phyloP scores from a whole-genome alignment of 2,797 vertebrate species.

The Lacerta viridis region DNA sequence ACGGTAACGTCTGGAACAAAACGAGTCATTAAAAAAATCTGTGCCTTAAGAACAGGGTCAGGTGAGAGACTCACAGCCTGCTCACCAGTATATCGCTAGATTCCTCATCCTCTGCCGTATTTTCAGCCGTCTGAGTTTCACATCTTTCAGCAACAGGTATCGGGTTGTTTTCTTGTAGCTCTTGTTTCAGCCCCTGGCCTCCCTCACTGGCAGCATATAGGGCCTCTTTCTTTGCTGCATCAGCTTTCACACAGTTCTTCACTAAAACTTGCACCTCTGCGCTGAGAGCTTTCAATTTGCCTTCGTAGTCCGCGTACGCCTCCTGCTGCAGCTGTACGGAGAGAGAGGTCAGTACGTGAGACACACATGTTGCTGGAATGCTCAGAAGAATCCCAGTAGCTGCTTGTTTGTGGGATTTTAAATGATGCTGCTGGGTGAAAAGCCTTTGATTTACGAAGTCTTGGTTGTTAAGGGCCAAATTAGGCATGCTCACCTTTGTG shows the following conservation, averaged over 20 bases:
- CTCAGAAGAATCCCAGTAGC: too few relatives aligned
- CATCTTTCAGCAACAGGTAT: conserved; percentile 29
- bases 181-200: conserved; percentile 1
- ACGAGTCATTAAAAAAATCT: neutral
- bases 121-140: neutral
- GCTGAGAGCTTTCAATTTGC: conserved; percentile 83
- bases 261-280: conserved; percentile 83
- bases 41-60: conserved; percentile 3
- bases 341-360: neutral
- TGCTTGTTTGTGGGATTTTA: neutral
- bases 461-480: neutral
- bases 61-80: conserved; percentile 51
- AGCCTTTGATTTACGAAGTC: neutral
- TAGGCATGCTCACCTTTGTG: neutral
- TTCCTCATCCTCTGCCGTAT: neutral
- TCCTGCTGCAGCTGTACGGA: conserved; percentile 87
- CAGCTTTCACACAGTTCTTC: conserved; percentile 80
- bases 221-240: conserved; percentile 57
- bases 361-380: neutral
- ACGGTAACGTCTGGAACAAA: neutral
- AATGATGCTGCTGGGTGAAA: neutral
- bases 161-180: conserved; percentile 34
- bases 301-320: conserved; percentile 82
- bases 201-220: neutral
- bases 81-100: conserved; percentile 51